phyloP scores from a whole-genome alignment of 1,140 invertebrate species.

The Bathynomus jamesi region DNA sequence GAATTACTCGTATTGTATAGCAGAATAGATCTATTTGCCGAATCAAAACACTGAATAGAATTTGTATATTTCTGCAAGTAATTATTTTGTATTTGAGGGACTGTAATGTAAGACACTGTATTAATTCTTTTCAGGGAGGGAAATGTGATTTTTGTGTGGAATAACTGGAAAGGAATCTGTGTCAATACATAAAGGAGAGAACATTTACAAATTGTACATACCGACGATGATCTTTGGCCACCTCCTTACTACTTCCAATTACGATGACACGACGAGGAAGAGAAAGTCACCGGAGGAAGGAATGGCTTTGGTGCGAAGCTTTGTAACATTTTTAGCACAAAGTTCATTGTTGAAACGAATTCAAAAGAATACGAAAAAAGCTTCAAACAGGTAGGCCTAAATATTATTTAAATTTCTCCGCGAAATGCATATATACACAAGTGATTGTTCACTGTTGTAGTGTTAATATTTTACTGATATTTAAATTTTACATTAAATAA shows the following conservation, averaged over 20 bases:
- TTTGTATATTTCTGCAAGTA: no score
- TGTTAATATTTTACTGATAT: no score
- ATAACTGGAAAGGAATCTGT: constrained; percentile 97
- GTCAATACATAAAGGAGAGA: constrained; percentile 92
- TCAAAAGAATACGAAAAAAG: constrained; percentile 73
- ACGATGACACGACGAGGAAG: constrained; percentile 96
- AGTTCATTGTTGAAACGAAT: constrained; percentile 93
- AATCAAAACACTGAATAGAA: no score
- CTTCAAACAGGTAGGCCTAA: constrained; percentile 61
- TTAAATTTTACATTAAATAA: no score
- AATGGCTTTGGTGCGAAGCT: constrained; percentile 99
- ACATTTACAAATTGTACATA: constrained; percentile 98
- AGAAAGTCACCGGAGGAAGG: constrained; percentile 93
- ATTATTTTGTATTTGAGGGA: no score
- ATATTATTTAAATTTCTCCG: no score
- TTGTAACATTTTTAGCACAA: constrained; percentile 97
- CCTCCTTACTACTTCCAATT: constrained; percentile 96
- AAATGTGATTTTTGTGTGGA: constrained; percentile 90
- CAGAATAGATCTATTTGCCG: no score
- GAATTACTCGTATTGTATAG: no score
- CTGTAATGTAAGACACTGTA: no score
- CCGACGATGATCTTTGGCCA: constrained; percentile 99
- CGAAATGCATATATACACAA: no score
- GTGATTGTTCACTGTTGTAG: no score
- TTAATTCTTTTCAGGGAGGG: constrained; percentile 59